These are phyloP conservation scores for Pipa parva DNA, from an alignment of 2,113 vertebrate species.

Conservation along the genomic window DNA sequence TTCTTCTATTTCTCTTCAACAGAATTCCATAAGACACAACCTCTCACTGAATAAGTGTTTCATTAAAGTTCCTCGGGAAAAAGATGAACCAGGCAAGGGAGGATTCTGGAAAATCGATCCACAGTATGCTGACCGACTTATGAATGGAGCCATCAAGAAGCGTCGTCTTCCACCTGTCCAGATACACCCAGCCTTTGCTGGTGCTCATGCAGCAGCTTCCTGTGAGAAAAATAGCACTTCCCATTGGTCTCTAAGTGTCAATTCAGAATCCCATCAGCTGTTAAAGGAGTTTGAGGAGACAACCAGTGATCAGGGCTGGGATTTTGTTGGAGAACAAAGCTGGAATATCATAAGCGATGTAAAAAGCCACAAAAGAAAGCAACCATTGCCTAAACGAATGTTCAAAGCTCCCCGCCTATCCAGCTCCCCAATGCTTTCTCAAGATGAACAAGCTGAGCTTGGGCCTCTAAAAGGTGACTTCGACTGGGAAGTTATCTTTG, in stretches of 20 bases:
- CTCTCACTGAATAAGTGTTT: slow-evolving; percentile 97
- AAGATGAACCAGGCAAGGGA: slow-evolving; percentile 89
- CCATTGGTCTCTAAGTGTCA: slow-evolving; percentile 54
- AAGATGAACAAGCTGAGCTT: slow-evolving; percentile 77
- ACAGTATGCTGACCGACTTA: slow-evolving; percentile 80
- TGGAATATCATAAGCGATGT: slow-evolving; percentile 56
- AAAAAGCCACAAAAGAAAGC: slow-evolving; percentile 71
- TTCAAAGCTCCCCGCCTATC: slow-evolving; percentile 62
- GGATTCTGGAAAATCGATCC: slow-evolving; percentile 97
- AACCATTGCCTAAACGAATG: slow-evolving; percentile 55
- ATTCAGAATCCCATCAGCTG: slow-evolving; percentile 73
- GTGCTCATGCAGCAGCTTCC: background rate
- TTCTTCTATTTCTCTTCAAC: slow-evolving; percentile 43
- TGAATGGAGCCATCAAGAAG: slow-evolving; percentile 84
- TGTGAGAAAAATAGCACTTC: background rate
- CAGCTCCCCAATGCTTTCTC: slow-evolving; percentile 69
- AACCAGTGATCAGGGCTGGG: slow-evolving; percentile 67
- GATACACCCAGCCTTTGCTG: slow-evolving; percentile 73
- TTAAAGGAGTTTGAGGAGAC: slow-evolving; percentile 80
- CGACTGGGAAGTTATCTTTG: slow-evolving; percentile 89
- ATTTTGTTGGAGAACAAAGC: slow-evolving; percentile 52
- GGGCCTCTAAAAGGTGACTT: slow-evolving; percentile 87
- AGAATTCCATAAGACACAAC: slow-evolving; percentile 97
- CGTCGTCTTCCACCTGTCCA: slow-evolving; percentile 75
- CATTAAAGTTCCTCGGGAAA: slow-evolving; percentile 93